Evolutionary conservation across 1,140 invertebrate species (phyloP), one percentile per base, ranked within the genome.

Genomic region (Solenopsis invicta): DNA sequence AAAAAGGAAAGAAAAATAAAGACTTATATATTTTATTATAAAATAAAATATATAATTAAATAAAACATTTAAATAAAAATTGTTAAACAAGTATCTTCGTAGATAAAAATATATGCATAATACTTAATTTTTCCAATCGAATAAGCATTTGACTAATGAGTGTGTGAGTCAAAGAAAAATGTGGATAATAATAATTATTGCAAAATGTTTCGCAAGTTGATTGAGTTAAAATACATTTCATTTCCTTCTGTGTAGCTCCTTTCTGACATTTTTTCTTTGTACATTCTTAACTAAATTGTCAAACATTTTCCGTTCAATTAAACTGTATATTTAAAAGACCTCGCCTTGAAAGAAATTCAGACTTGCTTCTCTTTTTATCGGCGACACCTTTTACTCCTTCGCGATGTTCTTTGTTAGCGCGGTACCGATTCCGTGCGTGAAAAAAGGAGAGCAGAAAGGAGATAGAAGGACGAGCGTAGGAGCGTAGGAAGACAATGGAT

Each of bases 401-500:
- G 45, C 50, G 16, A 21, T 1, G 66, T 29, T 74, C 80, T 82
- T 82, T 82, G 80, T 82, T 82, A 74, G 16, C 67, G 37, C 16
- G 66, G 34, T 67, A 21, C 21, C 52, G 62, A 80, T 80, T 67
- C 45, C 13, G 8, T 37, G 29, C n/a, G 37, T 24, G 52, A 59
- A 82, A 82, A 80, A 74, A 72, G 37, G 80, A 45, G 67, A 72
- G 50, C 50, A 45, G 37, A 34, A 82, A 48, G 50, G 52, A 74
- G 52, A 29, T 13, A 52, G 69, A 71, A 82, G 80, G 67, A 59
- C 62, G 21, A 64, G 41, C 54, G 52, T 74, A 69, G 48, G 50
- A 56, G 62, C 77, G 77, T 69, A 74, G 80, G 80, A 82, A 74
- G 80, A 82, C 80, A 82, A 82, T 82, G 80, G 80, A 34, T 74